Percentiles rank a stretch among this genome's conserved stretches.
Conservation (phyloP, 2,113 vertebrate genomes). For the Paraplagusia blochii region DNA sequence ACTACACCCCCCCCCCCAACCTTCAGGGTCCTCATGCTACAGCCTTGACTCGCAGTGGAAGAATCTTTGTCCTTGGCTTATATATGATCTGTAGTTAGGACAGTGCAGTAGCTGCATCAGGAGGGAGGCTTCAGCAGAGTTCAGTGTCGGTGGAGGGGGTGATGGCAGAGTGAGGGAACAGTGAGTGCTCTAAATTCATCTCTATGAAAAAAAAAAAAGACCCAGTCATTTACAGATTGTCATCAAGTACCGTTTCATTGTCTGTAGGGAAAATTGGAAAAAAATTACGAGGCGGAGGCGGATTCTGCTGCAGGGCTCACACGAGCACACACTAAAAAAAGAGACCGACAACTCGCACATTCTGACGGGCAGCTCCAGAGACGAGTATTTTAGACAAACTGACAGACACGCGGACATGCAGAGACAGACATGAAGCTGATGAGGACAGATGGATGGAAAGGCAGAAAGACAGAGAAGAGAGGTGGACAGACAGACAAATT, state of each 20-base stretch:
- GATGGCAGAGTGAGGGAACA: not conserved
- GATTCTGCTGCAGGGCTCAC: constrained; percentile 31
- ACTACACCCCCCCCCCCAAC: too few relatives aligned
- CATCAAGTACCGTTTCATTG: not conserved
- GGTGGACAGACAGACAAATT: not conserved
- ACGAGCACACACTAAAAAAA: not conserved
- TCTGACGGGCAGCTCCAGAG: too few relatives aligned
- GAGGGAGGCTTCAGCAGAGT: not conserved
- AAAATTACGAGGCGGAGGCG: constrained; percentile 4
- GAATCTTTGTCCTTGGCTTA: not conserved
- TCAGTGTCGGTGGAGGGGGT: constrained; percentile 1
- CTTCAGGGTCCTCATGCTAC: too few relatives aligned
- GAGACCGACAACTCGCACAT: too few relatives aligned
- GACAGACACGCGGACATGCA: too few relatives aligned
- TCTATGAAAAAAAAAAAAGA: constrained; percentile 31
- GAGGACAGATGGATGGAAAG: constrained; percentile 8
- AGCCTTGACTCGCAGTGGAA: too few relatives aligned
- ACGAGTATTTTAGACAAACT: too few relatives aligned
- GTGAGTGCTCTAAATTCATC: constrained; percentile 6
- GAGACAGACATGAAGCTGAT: too few relatives aligned
- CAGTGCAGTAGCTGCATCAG: not conserved
- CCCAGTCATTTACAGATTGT: constrained; percentile 12
- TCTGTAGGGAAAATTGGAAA: too few relatives aligned
- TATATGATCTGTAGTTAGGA: not conserved
- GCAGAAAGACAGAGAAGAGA: constrained; percentile 3